Base-by-base conservation (phyloP, 2,888 invertebrate genomes). In the Hydraecia micacea region DNA sequence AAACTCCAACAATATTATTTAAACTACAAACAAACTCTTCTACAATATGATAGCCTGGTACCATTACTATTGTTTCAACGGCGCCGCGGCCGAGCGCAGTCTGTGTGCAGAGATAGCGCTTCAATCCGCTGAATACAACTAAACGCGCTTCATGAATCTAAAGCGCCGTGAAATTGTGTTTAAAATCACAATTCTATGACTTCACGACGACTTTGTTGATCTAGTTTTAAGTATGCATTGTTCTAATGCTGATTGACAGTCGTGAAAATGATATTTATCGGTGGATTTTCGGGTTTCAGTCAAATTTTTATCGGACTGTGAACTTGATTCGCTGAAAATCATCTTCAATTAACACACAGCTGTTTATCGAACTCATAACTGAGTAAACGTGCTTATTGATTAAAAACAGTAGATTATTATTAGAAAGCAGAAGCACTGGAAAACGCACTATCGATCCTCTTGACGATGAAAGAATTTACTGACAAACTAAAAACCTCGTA, bases 41-140 rank as follows among this genome's bases (percentile, higher is more conserved):
- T 66, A 76, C 42, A 39, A 3, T 72, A 83, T 83, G 58, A 36
- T 52, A 72, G 65, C 75, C 75, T 84, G 62, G 77, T 80, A 80
- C 52, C 39, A 9, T 32, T 36, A 60, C 75, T 58, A 85, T 86
- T 85, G 85, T 86, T 87, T 66, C 3, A 62, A 72, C 46, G 7
- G 32, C n/a, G 36, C 63, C 42, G 32, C 65, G 42, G 60, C 58
- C 62, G 72, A 65, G 69, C 70, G 63, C 85, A 67, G 85, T 49
- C 86, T 79, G 86, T 28, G 77, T 66, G 36, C 11, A 28, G n/a
- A 66, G 83, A 81, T 81, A 87, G 81, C 77, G 42, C 71, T 66
- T 55, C 75, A 83, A 85, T 85, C 73, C 81, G 73, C 80, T 86
- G 78, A 87, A 87, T 75, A 73, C 66, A 73, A 65, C 60, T 62